A percentile compares a stretch with the other conserved stretches of the same genome.
Evolutionary conservation across 2,797 vertebrate species (phyloP).

Genomic region (Artibeus jamaicensis): DNA sequence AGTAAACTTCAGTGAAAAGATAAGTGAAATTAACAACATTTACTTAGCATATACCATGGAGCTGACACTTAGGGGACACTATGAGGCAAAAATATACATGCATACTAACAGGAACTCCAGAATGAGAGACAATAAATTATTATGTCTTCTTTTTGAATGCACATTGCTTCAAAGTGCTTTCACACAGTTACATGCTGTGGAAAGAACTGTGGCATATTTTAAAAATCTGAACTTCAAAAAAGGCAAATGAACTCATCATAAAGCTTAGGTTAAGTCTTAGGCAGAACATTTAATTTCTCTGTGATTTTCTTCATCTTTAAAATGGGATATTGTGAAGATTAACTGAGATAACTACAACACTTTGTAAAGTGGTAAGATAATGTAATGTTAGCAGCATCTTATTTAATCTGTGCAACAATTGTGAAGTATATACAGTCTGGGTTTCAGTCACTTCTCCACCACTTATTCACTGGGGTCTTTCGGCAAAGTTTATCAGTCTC

Average conservation of each 20-base stretch:
- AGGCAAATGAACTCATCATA: too few relatives aligned
- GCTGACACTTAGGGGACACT: not conserved
- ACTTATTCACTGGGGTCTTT: not conserved
- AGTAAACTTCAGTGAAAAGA: not conserved
- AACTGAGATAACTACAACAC: constrained; percentile 13
- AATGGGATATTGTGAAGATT: not conserved
- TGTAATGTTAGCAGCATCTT: not conserved
- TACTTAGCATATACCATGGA: not conserved
- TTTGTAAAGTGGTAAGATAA: not conserved
- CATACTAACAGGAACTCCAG: not conserved
- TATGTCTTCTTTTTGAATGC: constrained; percentile 25
- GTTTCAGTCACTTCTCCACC: not conserved
- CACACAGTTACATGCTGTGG: not conserved
- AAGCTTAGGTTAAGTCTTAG: not conserved
- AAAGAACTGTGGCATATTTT: not conserved
- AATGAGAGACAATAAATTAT: constrained; percentile 8
- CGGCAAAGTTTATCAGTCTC: not conserved
- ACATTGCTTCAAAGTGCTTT: constrained; percentile 40
- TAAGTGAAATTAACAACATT: not conserved
- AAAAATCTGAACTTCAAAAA: not conserved
- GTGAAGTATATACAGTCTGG: not conserved
- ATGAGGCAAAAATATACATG: constrained; percentile 1
- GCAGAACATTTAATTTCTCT: constrained; percentile 35
- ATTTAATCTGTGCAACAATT: not conserved
- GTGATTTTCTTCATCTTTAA: not conserved